Percentiles rank a stretch among this genome's conserved stretches.
phyloP scores from a whole-genome alignment of 2,113 vertebrate species.

The Grantiella picta region DNA sequence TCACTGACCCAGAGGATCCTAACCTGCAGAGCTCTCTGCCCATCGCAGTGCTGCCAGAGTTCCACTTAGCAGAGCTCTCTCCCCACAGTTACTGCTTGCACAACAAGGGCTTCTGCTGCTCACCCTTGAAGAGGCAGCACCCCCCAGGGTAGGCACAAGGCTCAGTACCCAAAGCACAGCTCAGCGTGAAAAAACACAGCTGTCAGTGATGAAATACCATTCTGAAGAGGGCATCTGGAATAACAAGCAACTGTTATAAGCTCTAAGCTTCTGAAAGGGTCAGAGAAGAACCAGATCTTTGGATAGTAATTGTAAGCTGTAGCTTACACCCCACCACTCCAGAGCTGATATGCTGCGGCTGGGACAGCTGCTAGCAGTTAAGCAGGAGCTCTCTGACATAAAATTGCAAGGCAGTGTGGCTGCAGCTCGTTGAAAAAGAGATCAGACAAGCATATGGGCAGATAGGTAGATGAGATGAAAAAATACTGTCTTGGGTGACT shows the following conservation, averaged over 20 bases:
- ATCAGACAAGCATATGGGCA: background rate
- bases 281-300: background rate
- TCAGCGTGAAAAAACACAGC: background rate
- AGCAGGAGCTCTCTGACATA: background rate
- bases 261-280: background rate
- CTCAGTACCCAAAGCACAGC: background rate
- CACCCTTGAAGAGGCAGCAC: rapidly evolving
- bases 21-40: background rate
- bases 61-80: background rate
- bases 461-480: background rate
- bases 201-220: background rate
- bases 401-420: background rate
- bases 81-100: too few relatives aligned
- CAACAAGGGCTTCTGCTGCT: background rate
- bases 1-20: background rate
- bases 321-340: background rate
- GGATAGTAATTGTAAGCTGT: background rate
- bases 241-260: background rate
- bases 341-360: background rate
- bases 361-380: background rate
- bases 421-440: background rate
- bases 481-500: background rate
- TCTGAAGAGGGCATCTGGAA: background rate
- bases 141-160: background rate
- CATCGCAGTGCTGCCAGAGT: background rate